These are phyloP conservation scores for Heliornis fulica DNA, from an alignment of 2,113 vertebrate species.

Conservation along the genomic window DNA sequence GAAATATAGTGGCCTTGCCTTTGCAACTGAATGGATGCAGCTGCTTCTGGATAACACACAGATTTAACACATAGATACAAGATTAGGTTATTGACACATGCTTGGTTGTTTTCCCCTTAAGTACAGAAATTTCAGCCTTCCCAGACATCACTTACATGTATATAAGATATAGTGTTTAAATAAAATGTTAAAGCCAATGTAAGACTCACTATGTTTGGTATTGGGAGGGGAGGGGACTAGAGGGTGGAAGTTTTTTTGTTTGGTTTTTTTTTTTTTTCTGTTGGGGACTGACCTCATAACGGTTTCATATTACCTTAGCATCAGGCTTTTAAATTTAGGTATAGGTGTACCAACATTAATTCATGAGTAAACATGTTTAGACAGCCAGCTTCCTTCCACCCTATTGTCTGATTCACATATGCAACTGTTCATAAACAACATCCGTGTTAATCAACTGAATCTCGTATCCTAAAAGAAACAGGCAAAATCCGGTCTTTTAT, in stretches of 20 bases:
- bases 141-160: not conserved
- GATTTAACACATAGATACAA: not conserved
- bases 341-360: not conserved
- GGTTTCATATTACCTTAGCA: not conserved
- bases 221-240: fast-evolving
- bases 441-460: not conserved
- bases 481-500: not conserved
- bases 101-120: not conserved
- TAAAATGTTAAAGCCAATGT: not conserved
- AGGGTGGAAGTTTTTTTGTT: no score
- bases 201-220: not conserved
- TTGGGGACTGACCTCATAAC: not conserved
- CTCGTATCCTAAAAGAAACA: not conserved
- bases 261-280: not conserved
- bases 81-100: not conserved
- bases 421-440: not conserved
- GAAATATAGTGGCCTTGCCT: not conserved
- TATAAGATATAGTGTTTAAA: not conserved
- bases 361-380: not conserved
- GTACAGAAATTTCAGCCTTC: not conserved
- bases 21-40: not conserved
- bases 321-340: not conserved
- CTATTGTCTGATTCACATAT: not conserved
- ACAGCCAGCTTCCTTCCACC: not conserved
- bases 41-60: not conserved